These are phyloP conservation scores for Paramisgurnus dabryanus DNA, from an alignment of 2,113 vertebrate genomes.

Conservation along the genomic window DNA sequence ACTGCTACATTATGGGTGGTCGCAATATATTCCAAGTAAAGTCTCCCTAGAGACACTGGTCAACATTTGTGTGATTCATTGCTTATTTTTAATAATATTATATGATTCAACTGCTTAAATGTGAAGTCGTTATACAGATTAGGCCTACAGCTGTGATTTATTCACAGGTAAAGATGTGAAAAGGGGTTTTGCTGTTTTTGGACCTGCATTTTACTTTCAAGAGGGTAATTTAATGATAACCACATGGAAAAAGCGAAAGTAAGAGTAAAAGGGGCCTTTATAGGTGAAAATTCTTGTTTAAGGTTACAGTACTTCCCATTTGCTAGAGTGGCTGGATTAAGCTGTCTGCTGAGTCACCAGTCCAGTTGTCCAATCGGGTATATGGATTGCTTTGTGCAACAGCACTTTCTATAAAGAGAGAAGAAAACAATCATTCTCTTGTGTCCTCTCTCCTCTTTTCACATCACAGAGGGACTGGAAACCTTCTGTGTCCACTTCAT, in stretches of 20 bases:
- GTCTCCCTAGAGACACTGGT: too few species aligned
- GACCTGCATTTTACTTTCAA: neutral
- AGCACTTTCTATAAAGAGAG: conserved; percentile 36
- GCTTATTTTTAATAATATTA: too few species aligned
- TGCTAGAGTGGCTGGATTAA: conserved; percentile 32
- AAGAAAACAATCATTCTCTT: conserved; percentile 42
- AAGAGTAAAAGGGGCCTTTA: conserved; percentile 2
- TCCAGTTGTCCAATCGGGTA: neutral
- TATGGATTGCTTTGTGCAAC: conserved; percentile 4
- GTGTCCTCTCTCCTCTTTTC: conserved; percentile 37
- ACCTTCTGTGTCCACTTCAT: conserved; percentile 59
- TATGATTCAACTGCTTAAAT: neutral
- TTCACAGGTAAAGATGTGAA: neutral
- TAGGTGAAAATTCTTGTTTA: neutral
- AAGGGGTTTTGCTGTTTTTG: neutral
- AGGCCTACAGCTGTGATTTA: neutral
- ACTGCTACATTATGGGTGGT: too few species aligned
- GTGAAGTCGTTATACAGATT: neutral
- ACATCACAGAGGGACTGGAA: conserved; percentile 52
- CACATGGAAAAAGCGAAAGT: conserved; percentile 32
- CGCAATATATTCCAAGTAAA: too few species aligned
- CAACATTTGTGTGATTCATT: too few species aligned
- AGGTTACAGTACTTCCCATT: neutral
- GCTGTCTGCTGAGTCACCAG: conserved; percentile 6
- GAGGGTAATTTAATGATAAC: conserved; percentile 32